phyloP scores from a whole-genome alignment of 1,140 invertebrate genomes.

The Pseudomyrmex cubaensis region DNA sequence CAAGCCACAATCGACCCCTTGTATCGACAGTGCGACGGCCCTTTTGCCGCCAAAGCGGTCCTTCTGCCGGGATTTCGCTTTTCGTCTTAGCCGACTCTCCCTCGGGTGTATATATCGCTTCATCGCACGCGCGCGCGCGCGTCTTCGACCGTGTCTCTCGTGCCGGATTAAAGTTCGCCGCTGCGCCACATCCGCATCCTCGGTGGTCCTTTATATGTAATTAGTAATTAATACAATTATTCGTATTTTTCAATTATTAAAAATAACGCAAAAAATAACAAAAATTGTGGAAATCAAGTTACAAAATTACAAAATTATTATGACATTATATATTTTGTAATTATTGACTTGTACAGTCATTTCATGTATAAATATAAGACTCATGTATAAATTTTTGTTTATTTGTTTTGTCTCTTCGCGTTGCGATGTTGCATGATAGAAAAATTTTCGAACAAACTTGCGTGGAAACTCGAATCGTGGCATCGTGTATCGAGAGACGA shows the following conservation, averaged over 20 bases:
- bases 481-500: constrained; percentile 41
- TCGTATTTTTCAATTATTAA: neutral
- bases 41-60: neutral
- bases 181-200: constrained; percentile 32
- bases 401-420: neutral
- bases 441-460: neutral
- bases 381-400: neutral
- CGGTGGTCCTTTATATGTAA: constrained; percentile 60
- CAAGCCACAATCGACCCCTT: constrained; percentile 81
- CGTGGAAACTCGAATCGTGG: constrained; percentile 3
- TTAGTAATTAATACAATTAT: neutral
- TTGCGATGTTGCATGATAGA: neutral
- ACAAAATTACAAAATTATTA: no score
- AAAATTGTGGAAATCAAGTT: no score
- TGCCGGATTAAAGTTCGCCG: constrained; percentile 45
- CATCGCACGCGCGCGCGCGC: constrained; percentile 76
- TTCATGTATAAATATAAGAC: no score
- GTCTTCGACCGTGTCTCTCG: constrained; percentile 18
- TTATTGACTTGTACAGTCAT: no score
- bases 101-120: constrained; percentile 74
- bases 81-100: constrained; percentile 78
- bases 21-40: constrained; percentile 80
- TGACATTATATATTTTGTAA: no score
- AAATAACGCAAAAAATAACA: neutral
- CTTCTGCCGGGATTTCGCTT: constrained; percentile 73